A percentile compares a stretch with the other conserved stretches of the same genome.
These are phyloP conservation scores for Zaprionus kolodkinae DNA, from an alignment of 1,140 invertebrate genomes.

Conservation along the genomic window DNA sequence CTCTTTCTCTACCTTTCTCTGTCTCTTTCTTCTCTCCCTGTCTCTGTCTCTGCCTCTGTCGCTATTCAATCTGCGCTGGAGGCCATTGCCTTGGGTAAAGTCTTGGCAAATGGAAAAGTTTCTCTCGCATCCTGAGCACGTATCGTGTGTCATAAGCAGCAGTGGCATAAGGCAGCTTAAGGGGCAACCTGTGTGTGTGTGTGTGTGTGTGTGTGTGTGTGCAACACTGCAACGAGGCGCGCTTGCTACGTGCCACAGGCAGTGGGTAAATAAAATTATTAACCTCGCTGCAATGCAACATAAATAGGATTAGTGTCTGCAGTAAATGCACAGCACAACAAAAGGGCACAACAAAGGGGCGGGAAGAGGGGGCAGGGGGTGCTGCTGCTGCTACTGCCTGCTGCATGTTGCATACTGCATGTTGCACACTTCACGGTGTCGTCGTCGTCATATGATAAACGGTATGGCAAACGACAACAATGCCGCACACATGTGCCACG, in stretches of 20 bases:
- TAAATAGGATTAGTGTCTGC: conserved; percentile 83
- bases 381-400: conserved; percentile 38
- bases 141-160: conserved; percentile 79
- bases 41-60: too few species aligned
- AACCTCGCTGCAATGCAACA: conserved; percentile 82
- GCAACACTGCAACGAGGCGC: conserved; percentile 37
- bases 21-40: background rate
- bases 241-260: conserved; percentile 53
- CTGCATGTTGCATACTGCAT: conserved; percentile 59
- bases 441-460: conserved; percentile 76
- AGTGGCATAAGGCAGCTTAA: conserved; percentile 46
- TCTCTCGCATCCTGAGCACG: conserved; percentile 61
- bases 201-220: background rate
- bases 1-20: background rate
- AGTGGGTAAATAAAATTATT: conserved; percentile 82
- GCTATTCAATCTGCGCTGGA: conserved; percentile 2
- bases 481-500: conserved; percentile 52
- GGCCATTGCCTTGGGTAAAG: conserved; percentile 46
- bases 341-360: conserved; percentile 8
- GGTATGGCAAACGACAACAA: conserved; percentile 62
- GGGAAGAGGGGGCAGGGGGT: background rate
- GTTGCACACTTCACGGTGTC: conserved; percentile 76
- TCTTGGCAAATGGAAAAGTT: conserved; percentile 46
- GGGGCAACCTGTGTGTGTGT: conserved; percentile 11
- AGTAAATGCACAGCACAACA: conserved; percentile 55